Base-by-base conservation (phyloP, 2,888 invertebrate species). In the Cancer borealis region DNA sequence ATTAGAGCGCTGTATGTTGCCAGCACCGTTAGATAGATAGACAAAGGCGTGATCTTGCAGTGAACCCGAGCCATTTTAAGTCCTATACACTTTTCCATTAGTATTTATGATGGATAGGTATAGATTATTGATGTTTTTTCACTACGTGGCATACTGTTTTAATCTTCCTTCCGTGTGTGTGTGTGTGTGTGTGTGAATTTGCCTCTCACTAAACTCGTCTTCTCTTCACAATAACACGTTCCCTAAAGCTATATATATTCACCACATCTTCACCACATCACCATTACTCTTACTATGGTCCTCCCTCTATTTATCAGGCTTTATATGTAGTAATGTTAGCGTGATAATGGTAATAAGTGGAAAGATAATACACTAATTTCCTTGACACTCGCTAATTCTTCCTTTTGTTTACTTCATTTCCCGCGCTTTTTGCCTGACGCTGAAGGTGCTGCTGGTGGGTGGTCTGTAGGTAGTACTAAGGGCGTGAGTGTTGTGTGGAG, bases 1-100 rank as follows among this genome's bases (percentile, higher is more conserved):
- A 93, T 93, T 21, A 93, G 14, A 46, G 39, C n/a, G 46, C 93
- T 90, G 87, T 93, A 93, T 30, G 39, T 12, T 21, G 91, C 87
- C 3, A 93, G 91, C n/a, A 60, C 93, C 60, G 66, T 14, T 10
- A 93, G 87, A 47, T 93, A 93, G 12, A 84, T 10, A 21, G 91
- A 54, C 46, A 93, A 88, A 21, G 93, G 91, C 0, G 91, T 84
- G 10, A 93, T 90, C 3, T 73, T 26, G 12, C 90, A 21, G 21
- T 17, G 49, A 17, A 93, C 30, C 21, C 87, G 39, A 10, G 49
- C 91, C 91, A 91, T 93, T 45, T 2, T 60, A 4, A 4, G 6
- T 30, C 14, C 60, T 12, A 39, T 39, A 1, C 60, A 6, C 79
- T 46, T 46, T 6, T 14, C 73, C 17, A 17, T 46, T 79, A 17